Evolutionary conservation across 1,140 invertebrate species (phyloP).

Genomic region (Scaptomyza hsui): DNA sequence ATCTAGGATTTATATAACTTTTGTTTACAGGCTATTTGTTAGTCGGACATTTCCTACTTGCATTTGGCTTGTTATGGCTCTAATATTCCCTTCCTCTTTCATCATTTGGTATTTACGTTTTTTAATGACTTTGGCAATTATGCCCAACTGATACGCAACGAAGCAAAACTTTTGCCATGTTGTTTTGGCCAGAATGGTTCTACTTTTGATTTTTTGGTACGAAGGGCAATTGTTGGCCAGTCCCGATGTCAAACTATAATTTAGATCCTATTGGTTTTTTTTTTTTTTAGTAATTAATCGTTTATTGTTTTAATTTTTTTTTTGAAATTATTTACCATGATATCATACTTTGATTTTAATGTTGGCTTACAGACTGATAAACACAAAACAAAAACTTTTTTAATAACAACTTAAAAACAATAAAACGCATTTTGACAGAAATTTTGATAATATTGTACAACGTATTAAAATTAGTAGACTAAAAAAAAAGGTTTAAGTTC

Average conservation of each 20-base stretch:
- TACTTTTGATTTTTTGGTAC: conserved; percentile 45
- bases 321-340: neutral
- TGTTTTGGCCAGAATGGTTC: conserved; percentile 61
- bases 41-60: neutral
- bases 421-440: neutral
- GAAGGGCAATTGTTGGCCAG: conserved; percentile 19
- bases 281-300: neutral
- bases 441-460: neutral
- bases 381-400: no score
- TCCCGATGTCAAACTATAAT: conserved; percentile 2
- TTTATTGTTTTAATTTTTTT: neutral
- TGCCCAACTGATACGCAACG: conserved; percentile 72
- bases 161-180: conserved; percentile 69
- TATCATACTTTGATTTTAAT: no score
- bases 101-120: conserved; percentile 42
- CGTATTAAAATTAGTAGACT: neutral
- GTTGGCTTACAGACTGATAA: no score
- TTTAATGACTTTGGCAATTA: conserved; percentile 74
- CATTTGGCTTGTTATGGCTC: conserved; percentile 18
- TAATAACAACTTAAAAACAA: no score
- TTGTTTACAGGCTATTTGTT: neutral
- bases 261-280: neutral
- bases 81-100: conserved; percentile 40
- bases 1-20: no score
- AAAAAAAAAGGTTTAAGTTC: neutral